Conservation (phyloP, 2,888 invertebrate genomes). For the Clusia tigrina region DNA sequence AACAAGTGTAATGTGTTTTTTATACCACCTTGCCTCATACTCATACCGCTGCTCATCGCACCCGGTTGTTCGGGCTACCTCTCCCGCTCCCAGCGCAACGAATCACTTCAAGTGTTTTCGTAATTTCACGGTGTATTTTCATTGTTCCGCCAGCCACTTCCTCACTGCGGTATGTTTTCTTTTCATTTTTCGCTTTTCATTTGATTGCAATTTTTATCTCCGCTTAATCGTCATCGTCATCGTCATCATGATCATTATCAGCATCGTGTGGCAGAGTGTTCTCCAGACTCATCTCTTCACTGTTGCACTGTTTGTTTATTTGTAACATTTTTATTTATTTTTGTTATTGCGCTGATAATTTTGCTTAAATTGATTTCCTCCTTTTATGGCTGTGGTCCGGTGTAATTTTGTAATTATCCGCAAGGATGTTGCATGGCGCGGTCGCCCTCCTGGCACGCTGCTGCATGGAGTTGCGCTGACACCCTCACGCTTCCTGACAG, state of each 20-base stretch:
- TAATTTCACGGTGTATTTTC: slow-evolving; percentile 13
- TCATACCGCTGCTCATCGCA: too few relatives aligned
- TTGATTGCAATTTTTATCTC: slow-evolving; percentile 6
- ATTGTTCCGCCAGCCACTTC: background rate
- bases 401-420: slow-evolving; percentile 12
- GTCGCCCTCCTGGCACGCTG: background rate
- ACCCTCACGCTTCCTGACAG: background rate
- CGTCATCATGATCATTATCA: background rate
- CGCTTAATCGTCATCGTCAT: background rate
- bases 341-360: slow-evolving; percentile 1
- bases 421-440: background rate
- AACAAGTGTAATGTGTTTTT: too few relatives aligned
- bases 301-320: slow-evolving; percentile 6
- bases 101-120: slow-evolving; percentile 19
- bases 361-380: slow-evolving; percentile 11
- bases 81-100: slow-evolving; percentile 8
- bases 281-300: too few relatives aligned
- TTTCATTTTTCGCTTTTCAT: slow-evolving; percentile 8
- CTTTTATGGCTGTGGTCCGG: too few relatives aligned
- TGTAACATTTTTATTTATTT: slow-evolving; percentile 1
- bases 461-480: background rate
- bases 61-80: too few relatives aligned
- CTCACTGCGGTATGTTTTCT: background rate
- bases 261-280: background rate
- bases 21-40: too few relatives aligned